These are phyloP conservation scores for Tetheella fluctuosa DNA, from an alignment of 2,888 invertebrate genomes.

Conservation along the genomic window DNA sequence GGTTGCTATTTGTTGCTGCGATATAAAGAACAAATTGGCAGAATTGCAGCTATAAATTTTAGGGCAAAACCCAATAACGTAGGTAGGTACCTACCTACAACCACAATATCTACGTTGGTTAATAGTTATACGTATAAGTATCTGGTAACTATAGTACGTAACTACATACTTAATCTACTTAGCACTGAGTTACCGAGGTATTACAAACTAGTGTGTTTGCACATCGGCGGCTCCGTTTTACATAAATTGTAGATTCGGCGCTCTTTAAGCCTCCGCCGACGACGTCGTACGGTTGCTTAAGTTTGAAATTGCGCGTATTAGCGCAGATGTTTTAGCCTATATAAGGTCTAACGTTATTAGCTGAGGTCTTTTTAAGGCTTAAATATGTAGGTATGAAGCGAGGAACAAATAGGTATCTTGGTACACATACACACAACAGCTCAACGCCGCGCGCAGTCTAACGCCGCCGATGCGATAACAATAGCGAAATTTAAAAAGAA, in stretches of 20 bases:
- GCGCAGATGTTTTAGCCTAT: conserved; percentile 36
- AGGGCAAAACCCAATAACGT: background rate
- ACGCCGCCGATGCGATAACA: too few relatives aligned
- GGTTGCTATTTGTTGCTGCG: too few relatives aligned
- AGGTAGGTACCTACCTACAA: too few relatives aligned
- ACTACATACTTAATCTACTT: conserved; percentile 70
- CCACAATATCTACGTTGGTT: background rate
- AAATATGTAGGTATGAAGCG: too few relatives aligned
- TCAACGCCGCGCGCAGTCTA: too few relatives aligned
- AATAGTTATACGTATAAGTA: background rate
- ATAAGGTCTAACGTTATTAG: too few relatives aligned
- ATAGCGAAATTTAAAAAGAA: too few relatives aligned
- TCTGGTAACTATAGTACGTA: conserved; percentile 18
- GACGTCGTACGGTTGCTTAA: conserved; percentile 31
- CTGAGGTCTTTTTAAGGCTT: too few relatives aligned
- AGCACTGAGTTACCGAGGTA: conserved; percentile 56
- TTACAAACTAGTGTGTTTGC: conserved; percentile 65
- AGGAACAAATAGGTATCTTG: too few relatives aligned
- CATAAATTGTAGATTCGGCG: conserved; percentile 74
- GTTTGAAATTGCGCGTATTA: conserved; percentile 41
- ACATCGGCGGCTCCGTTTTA: conserved; percentile 63
- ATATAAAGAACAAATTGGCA: too few relatives aligned
- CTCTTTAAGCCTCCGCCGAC: conserved; percentile 32
- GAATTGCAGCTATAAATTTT: too few relatives aligned
- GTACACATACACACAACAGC: too few relatives aligned